Conservation (phyloP, 1,140 invertebrate genomes). For the Neodiprion virginianus region DNA sequence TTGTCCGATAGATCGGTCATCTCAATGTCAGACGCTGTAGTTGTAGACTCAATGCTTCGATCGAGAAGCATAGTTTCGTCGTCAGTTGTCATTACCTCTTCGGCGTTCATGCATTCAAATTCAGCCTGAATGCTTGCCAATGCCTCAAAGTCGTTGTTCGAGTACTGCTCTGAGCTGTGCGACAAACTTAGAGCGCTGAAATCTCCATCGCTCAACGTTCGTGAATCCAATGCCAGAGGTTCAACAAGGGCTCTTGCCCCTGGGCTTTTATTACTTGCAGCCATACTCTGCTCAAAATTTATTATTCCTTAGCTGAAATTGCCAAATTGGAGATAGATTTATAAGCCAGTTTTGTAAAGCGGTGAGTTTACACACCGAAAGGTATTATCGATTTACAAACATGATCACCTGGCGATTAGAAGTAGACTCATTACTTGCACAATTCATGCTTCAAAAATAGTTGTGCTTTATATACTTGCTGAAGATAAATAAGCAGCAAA, state of each 20-base stretch:
- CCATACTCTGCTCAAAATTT: constrained; percentile 36
- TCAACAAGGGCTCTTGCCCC: constrained; percentile 51
- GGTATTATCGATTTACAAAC: too few relatives aligned
- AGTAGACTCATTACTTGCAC: too few relatives aligned
- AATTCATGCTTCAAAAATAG: too few relatives aligned
- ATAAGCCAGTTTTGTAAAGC: too few relatives aligned
- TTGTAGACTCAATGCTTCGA: constrained; percentile 37
- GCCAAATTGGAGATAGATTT: not conserved
- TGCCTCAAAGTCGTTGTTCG: constrained; percentile 53
- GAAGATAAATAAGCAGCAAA: too few relatives aligned
- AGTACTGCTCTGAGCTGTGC: constrained; percentile 46
- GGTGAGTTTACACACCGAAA: too few relatives aligned
- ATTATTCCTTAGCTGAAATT: not conserved
- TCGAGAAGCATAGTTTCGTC: constrained; percentile 43
- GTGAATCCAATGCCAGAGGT: constrained; percentile 43
- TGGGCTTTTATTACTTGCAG: constrained; percentile 45
- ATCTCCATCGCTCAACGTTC: constrained; percentile 48
- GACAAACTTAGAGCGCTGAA: constrained; percentile 47
- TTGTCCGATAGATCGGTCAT: constrained; percentile 50
- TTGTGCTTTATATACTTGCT: too few relatives aligned
- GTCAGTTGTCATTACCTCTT: constrained; percentile 55
- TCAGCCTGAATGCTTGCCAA: constrained; percentile 58
- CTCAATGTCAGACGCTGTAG: constrained; percentile 51
- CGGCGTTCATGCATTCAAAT: constrained; percentile 57
- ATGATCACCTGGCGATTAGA: too few relatives aligned